phyloP scores from a whole-genome alignment of 2,797 vertebrate species.

The Channallabes apus region DNA sequence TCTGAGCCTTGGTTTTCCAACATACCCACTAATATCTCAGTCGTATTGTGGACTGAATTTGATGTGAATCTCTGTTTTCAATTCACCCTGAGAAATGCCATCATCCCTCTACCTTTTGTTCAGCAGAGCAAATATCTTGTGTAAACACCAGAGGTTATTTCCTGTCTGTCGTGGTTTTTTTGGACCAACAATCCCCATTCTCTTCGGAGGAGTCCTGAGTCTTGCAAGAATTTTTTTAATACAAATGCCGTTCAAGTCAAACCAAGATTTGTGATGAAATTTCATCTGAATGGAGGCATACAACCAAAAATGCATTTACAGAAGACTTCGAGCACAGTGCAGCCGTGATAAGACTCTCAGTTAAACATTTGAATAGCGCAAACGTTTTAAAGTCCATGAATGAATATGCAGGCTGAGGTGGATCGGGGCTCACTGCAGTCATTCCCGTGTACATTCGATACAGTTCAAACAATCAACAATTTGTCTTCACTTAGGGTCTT shows the following conservation, averaged over 20 bases:
- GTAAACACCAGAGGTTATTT: slow-evolving; percentile 48
- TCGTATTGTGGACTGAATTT: slow-evolving; percentile 12
- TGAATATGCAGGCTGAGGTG: too few relatives aligned
- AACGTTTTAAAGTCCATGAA: too few relatives aligned
- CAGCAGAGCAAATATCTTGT: slow-evolving; percentile 35
- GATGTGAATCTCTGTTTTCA: slow-evolving; percentile 36
- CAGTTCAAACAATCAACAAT: too few relatives aligned
- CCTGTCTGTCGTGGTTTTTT: background rate
- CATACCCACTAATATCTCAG: slow-evolving; percentile 10
- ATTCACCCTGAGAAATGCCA: slow-evolving; percentile 12
- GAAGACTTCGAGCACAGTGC: too few relatives aligned
- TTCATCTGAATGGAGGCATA: too few relatives aligned
- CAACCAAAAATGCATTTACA: too few relatives aligned
- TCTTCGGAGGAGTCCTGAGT: background rate
- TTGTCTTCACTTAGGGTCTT: background rate
- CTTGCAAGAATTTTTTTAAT: background rate
- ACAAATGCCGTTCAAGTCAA: background rate
- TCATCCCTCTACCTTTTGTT: slow-evolving; percentile 39
- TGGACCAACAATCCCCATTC: background rate
- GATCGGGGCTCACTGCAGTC: too few relatives aligned
- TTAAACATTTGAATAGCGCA: too few relatives aligned
- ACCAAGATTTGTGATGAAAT: too few relatives aligned
- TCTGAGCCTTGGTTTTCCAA: background rate
- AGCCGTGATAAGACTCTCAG: too few relatives aligned
- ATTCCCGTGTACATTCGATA: too few relatives aligned